Percentiles rank a stretch among this genome's conserved stretches.
These are phyloP conservation scores for Periparus ater DNA, from an alignment of 2,797 vertebrate species.

Conservation along the genomic window DNA sequence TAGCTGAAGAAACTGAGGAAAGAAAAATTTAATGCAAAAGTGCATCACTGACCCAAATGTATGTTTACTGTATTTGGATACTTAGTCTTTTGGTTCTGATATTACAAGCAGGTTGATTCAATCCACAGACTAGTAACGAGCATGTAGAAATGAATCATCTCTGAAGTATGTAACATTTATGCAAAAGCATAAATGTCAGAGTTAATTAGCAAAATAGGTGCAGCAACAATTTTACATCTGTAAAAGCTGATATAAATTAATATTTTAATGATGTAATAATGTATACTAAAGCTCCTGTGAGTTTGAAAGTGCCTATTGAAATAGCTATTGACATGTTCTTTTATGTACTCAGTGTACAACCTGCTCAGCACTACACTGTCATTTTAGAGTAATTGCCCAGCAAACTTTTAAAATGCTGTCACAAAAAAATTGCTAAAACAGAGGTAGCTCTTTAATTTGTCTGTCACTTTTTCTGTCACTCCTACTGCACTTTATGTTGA, in stretches of 20 bases:
- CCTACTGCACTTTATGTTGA: slow-evolving; percentile 61
- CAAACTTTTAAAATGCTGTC: slow-evolving; percentile 75
- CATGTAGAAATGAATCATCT: not conserved
- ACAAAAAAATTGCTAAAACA: slow-evolving; percentile 75
- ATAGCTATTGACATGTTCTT: slow-evolving; percentile 49
- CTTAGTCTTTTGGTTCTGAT: not conserved
- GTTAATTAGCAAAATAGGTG: slow-evolving; percentile 28
- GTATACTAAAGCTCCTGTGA: not conserved
- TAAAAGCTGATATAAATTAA: slow-evolving; percentile 60
- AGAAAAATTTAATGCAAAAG: not conserved
- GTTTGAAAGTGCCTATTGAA: slow-evolving; percentile 51
- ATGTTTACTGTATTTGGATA: not conserved
- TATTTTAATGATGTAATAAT: slow-evolving; percentile 55
- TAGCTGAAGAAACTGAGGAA: not conserved
- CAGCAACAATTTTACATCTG: slow-evolving; percentile 24
- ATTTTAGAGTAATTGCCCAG: slow-evolving; percentile 62
- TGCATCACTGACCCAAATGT: not conserved
- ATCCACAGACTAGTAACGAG: not conserved
- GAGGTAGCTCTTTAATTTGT: slow-evolving; percentile 74
- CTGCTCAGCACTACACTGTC: slow-evolving; percentile 59
- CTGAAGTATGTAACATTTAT: not conserved
- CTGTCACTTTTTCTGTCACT: slow-evolving; percentile 73
- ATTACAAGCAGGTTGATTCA: not conserved
- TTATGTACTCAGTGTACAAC: slow-evolving; percentile 48
- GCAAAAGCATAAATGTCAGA: slow-evolving; percentile 4